phyloP scores from a whole-genome alignment of 2,113 vertebrate genomes.

The Menidia beryllina region DNA sequence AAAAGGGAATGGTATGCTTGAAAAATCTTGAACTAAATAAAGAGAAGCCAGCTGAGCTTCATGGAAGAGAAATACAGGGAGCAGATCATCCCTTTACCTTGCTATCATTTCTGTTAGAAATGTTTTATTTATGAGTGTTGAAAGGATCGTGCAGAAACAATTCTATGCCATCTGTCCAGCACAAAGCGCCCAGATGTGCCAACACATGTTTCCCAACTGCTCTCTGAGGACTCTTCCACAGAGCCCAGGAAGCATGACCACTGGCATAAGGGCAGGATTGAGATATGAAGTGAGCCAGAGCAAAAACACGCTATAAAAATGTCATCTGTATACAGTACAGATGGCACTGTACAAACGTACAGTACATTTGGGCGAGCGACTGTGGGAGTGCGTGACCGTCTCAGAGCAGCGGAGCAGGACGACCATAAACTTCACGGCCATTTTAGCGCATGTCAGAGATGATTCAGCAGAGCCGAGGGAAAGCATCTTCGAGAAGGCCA shows the following conservation, averaged over 20 bases:
- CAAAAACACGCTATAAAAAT: constrained; percentile 3
- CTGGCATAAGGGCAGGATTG: constrained; percentile 18
- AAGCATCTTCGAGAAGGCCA: constrained; percentile 9
- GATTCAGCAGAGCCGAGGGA: neutral
- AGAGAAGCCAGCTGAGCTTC: neutral
- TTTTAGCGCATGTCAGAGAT: constrained; percentile 17
- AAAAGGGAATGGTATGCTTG: constrained; percentile 11
- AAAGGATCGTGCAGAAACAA: constrained; percentile 27
- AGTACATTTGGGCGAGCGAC: constrained; percentile 2
- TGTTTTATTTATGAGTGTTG: constrained; percentile 13
- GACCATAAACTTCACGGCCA: neutral
- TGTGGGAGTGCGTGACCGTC: constrained; percentile 24
- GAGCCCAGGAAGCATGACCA: constrained; percentile 23
- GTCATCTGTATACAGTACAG: neutral
- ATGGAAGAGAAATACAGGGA: neutral
- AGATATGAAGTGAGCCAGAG: neutral
- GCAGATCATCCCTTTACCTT: neutral
- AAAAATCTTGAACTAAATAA: neutral
- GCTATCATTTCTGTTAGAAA: constrained; percentile 10
- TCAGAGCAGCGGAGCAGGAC: neutral
- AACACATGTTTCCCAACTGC: constrained; percentile 10
- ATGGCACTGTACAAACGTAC: constrained; percentile 21
- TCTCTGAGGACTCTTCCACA: constrained; percentile 38
- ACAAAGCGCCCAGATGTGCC: constrained; percentile 38
- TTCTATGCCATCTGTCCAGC: constrained; percentile 60